Evolutionary conservation across 1,140 invertebrate genomes (phyloP), one percentile per base, ranked within the genome.

Genomic region (Conus ventricosus): DNA sequence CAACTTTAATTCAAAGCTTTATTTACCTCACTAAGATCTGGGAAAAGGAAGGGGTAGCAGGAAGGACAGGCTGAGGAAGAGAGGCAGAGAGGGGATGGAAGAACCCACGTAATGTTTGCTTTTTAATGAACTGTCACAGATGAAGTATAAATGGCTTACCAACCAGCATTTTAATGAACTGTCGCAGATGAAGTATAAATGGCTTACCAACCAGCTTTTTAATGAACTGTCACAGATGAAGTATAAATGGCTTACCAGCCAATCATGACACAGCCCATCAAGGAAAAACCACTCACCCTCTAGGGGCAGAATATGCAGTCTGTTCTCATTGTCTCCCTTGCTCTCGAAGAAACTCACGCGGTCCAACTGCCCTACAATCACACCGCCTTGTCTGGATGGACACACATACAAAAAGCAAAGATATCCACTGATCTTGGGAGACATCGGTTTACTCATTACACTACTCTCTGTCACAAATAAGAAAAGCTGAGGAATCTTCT

Each of bases 281-380:
- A 67, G 63, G n/a, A 57, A 85, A 85, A 25, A 27, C 55, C n/a
- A 63, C 63, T 97, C 96, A 1, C 97, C 97, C 51, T 97, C 97
- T 0, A 98, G 91, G 23, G 97, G 96, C 53, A 98, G 93, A 3
- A 96, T 95, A 88, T 95, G 95, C 75, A 96, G 95, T 85, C 83
- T 93, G 92, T 91, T 88, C 92, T 95, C 92, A 93, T 90, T 92
- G 71, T 95, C 95, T 86, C 91, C 92, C 39, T 93, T 93, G 54
- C 93, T 94, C 93, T 97, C 96, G 95, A 97, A 97, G 76, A 97
- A 96, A 93, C 96, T 97, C 81, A 97, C 96, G 0, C 96, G 96
- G 91, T 97, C 97, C n/a, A 98, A 94, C 91, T 97, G 97, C 87
- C 97, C 97, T 0, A 97, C 96, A 5, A 98, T 92, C 54, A 98